Evolutionary conservation across 1,140 invertebrate species (phyloP).

Genomic region (Choristoneura fumiferana): DNA sequence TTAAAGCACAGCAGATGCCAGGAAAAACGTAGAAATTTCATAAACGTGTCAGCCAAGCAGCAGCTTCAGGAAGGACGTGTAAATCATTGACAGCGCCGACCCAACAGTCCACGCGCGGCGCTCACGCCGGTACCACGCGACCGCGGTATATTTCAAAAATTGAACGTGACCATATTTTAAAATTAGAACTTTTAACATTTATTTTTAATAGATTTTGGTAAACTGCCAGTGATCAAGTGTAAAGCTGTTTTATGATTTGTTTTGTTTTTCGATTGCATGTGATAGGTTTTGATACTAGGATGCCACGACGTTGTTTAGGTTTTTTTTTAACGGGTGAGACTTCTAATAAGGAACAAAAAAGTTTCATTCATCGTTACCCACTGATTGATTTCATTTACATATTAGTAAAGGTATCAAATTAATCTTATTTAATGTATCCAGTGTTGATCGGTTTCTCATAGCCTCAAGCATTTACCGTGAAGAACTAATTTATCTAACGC

Average conservation of each 20-base stretch:
- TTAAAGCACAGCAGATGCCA: too few species aligned
- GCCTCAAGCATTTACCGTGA: background rate
- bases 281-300: too few species aligned
- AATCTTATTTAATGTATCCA: background rate
- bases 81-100: too few species aligned
- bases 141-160: constrained; percentile 23
- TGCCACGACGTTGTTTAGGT: too few species aligned
- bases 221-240: constrained; percentile 3
- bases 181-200: background rate
- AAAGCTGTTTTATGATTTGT: background rate
- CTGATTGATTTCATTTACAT: too few species aligned
- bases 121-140: constrained; percentile 44
- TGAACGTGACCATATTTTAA: constrained; percentile 17
- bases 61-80: too few species aligned
- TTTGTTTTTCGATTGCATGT: background rate
- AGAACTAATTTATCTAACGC: background rate
- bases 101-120: constrained; percentile 48
- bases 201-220: constrained; percentile 8
- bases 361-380: too few species aligned
- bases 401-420: too few species aligned
- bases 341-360: too few species aligned
- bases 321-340: too few species aligned
- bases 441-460: background rate
- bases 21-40: too few species aligned
- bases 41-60: too few species aligned